These are phyloP conservation scores for Erpetoichthys calabaricus DNA, from an alignment of 2,797 vertebrate genomes.

Conservation along the genomic window DNA sequence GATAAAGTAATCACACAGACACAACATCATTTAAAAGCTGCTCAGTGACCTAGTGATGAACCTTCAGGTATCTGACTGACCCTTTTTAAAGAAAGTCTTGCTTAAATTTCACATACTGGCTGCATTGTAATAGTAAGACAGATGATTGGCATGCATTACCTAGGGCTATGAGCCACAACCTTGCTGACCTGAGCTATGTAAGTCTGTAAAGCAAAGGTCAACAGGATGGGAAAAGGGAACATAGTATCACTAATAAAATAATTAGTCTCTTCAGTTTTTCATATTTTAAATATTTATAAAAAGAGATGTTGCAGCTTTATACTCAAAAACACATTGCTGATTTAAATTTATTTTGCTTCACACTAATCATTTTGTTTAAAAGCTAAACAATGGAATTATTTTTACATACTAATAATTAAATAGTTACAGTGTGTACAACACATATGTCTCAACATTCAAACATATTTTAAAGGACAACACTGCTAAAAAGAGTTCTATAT, in stretches of 20 bases:
- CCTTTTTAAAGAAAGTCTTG: constrained; percentile 1
- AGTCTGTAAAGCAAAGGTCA: constrained; percentile 26
- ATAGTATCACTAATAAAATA: constrained; percentile 44
- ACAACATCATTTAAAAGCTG: neutral
- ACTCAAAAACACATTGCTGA: no score
- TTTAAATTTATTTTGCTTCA: no score
- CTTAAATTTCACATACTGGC: constrained; percentile 18
- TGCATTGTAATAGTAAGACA: constrained; percentile 28
- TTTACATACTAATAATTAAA: no score
- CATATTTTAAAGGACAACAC: no score
- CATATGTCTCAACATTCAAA: no score
- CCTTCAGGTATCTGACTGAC: constrained; percentile 3
- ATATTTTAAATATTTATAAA: no score
- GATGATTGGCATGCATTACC: constrained; percentile 18
- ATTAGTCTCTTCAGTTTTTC: constrained; percentile 25
- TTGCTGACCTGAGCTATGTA: constrained; percentile 8
- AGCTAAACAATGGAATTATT: no score
- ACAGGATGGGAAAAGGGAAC: constrained; percentile 22
- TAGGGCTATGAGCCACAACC: constrained; percentile 24
- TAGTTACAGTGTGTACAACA: no score
- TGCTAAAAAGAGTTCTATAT: no score
- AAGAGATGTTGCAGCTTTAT: no score
- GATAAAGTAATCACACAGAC: no score
- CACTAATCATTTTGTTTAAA: no score
- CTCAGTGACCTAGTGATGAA: constrained; percentile 8